Conservation (phyloP, 2,888 invertebrate genomes). For the Acanthococcus lagerstroemiae region DNA sequence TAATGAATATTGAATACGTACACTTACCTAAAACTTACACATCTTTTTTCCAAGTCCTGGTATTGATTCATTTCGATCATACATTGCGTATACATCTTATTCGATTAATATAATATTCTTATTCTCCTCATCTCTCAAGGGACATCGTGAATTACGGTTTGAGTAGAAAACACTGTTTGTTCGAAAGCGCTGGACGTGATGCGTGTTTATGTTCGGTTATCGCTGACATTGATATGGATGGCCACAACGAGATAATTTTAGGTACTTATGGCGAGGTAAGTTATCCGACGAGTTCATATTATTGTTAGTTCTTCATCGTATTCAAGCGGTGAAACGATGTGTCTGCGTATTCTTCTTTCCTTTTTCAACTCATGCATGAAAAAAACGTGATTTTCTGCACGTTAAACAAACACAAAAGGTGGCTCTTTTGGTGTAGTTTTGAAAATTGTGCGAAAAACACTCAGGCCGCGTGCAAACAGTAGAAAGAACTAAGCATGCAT, state of each 20-base stretch:
- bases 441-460: too few species aligned
- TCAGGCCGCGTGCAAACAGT: too few species aligned
- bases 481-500: too few species aligned
- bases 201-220: slow-evolving; percentile 52
- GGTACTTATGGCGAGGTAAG: slow-evolving; percentile 56
- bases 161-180: slow-evolving; percentile 43
- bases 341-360: background rate
- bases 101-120: background rate
- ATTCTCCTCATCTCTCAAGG: slow-evolving; percentile 38
- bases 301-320: too few species aligned
- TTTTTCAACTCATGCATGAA: background rate
- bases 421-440: too few species aligned
- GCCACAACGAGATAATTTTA: slow-evolving; percentile 54
- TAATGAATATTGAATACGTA: background rate
- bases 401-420: too few species aligned
- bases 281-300: background rate
- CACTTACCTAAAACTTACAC: too few species aligned
- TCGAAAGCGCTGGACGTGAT: slow-evolving; percentile 49
- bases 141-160: slow-evolving; percentile 46
- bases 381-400: background rate
- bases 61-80: too few species aligned
- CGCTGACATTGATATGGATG: slow-evolving; percentile 61
- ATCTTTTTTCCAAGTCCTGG: too few species aligned
- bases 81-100: too few species aligned
- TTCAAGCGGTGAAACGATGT: too few species aligned